Evolutionary conservation across 2,797 vertebrate species (phyloP).

Genomic region (Syngnathus rostellatus): DNA sequence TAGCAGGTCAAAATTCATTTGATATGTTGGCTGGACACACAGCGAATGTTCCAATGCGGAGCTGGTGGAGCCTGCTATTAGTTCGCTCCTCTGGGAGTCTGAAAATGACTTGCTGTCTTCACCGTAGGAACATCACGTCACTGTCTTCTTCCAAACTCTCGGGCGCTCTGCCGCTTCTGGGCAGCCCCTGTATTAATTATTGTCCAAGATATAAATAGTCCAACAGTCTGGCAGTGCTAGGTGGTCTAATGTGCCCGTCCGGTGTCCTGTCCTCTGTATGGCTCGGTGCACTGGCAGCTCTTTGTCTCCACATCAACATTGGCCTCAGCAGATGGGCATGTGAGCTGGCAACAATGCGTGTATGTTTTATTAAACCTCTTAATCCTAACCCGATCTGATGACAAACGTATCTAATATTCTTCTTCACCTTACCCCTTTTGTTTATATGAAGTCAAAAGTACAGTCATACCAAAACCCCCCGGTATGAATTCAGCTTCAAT

Average conservation of each 20-base stretch:
- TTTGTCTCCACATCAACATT: conserved; percentile 34
- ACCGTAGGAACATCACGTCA: conserved; percentile 23
- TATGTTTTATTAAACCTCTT: not conserved
- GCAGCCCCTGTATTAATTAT: conserved; percentile 53
- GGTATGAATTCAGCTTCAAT: not conserved
- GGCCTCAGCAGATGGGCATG: conserved; percentile 9
- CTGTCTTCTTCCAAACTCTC: conserved; percentile 23
- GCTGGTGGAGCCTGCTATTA: conserved; percentile 18
- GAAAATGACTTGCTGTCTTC: conserved; percentile 8
- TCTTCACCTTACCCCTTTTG: not conserved
- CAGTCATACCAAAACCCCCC: not conserved
- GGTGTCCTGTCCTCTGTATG: conserved; percentile 27
- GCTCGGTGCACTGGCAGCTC: conserved; percentile 21
- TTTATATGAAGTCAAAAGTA: not conserved
- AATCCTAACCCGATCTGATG: not conserved
- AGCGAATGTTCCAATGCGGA: conserved; percentile 3
- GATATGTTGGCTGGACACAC: conserved; percentile 8
- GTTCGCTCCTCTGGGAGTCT: conserved; percentile 20
- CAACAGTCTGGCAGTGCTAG: conserved; percentile 49
- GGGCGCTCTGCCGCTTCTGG: conserved; percentile 26
- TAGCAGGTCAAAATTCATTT: not conserved
- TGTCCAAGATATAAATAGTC: conserved; percentile 54
- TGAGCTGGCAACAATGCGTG: not conserved
- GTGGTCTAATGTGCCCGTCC: conserved; percentile 44
- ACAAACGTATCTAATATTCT: not conserved